phyloP scores from a whole-genome alignment of 2,113 vertebrate genomes.

The Spermophilus dauricus region DNA sequence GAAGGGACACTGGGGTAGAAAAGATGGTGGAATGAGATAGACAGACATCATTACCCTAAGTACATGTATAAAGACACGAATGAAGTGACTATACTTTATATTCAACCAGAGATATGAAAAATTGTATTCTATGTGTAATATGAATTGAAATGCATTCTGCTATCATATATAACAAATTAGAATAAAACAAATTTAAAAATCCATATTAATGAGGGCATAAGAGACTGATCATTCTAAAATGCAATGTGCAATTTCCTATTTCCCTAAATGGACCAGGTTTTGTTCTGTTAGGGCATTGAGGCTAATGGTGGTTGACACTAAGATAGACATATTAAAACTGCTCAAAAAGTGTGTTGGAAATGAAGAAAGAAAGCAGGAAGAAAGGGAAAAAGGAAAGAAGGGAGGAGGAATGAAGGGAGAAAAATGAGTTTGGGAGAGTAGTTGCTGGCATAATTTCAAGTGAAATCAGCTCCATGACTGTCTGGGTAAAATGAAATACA shows the following conservation, averaged over 20 bases:
- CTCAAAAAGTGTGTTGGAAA: not conserved
- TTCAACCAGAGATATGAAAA: too few species aligned
- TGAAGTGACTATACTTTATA: too few species aligned
- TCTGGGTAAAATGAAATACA: not conserved
- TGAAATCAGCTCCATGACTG: not conserved
- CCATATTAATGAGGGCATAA: not conserved
- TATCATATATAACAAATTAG: too few species aligned
- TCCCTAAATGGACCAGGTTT: not conserved
- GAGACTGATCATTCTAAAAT: not conserved
- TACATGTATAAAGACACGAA: too few species aligned
- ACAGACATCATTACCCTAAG: too few species aligned
- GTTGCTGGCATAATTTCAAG: not conserved
- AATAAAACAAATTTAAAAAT: not conserved
- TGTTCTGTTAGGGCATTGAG: rapidly evolving
- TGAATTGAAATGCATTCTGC: too few species aligned
- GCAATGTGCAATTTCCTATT: not conserved
- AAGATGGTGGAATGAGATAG: too few species aligned
- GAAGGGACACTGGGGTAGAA: too few species aligned
- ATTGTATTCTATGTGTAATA: too few species aligned
- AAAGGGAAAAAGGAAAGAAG: not conserved
- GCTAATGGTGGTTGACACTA: not conserved
- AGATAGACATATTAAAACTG: not conserved
- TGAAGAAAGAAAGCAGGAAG: not conserved
- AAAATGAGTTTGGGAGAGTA: not conserved
- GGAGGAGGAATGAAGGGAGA: too few species aligned